Base-by-base conservation (phyloP, 2,113 vertebrate genomes). In the Eurystomus gularis region DNA sequence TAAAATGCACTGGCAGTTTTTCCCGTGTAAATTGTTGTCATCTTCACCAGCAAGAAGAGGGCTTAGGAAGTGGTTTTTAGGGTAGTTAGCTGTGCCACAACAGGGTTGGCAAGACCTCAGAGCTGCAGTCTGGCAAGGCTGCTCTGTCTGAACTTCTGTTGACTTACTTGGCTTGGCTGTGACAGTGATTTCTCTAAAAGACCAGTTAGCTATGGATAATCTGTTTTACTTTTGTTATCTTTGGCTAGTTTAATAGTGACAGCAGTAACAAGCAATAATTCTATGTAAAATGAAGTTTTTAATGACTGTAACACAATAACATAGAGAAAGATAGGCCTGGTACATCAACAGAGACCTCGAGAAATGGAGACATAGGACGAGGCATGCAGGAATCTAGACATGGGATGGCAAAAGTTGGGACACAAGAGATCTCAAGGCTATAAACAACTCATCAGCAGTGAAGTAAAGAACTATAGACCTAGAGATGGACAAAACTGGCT, bases 51-150 rank as follows among this genome's bases (percentile, higher is more conserved):
- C 42, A 60, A 20, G 21, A 64, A 66, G 13, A 48, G 28, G 33
- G 17, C 49, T 69, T 4, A 31, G 35, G 58, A 83, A 16, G 3
- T 5, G 18, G 2, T 0, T 0, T n/a, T 75, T 29, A 12, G 1
- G 8, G 52, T 37, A 37, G 26, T 55, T 37, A 69, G 44, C 44
- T 65, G 11, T 11, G 54, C 61, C 42, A 25, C 7, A 33, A 51
- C 9, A 69, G 62, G 48, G 16, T 44, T 40, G 86, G 46, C 14
- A 60, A 58, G 20, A 39, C 33, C 58, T 55, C 39, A 7, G 81
- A 64, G 55, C 35, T 17, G 28, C 1, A 3, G 25, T 52, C 46
- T 61, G 39, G 46, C 37, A 25, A 20, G 44, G 26, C 58, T 48
- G 23, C 58, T 88, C 62, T 13, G 8, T 3, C 58, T 86, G 84